Base-by-base conservation (phyloP, 2,888 invertebrate species). In the Orgyia antiqua region DNA sequence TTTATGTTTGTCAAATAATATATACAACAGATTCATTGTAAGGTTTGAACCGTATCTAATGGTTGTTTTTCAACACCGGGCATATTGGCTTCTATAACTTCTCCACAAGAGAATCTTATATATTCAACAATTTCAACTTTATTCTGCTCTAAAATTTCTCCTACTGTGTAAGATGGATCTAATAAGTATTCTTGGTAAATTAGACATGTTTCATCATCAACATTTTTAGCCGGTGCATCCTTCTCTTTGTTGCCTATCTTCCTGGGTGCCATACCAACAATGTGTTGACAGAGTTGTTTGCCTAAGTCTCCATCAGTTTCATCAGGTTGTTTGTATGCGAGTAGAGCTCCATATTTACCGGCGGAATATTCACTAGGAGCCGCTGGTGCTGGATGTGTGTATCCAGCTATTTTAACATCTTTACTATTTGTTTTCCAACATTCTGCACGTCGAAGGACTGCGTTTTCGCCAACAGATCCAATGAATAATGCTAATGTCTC, bases 381-480 rank as follows among this genome's bases (percentile, higher is more conserved):
- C 6, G 83, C 47, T 1, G 90, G 88, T 5, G 93, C 88, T 0
- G 96, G 95, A 83, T 98, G 97, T 0, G 95, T 92, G 61, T 91
- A 94, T 15, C 93, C 93, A 34, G 90, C 76, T 9, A 97, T 78
- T 45, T 72, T 76, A 1, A 86, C 69, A 37, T 80, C 82, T 13
- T 65, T 65, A 26, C 34, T 58, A 39, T 86, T 84, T 0, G 89
- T 89, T 66, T 90, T 92, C 70, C 94, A 89, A 64, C 93, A 93
- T 20, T 94, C 86, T 0, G 95, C 97, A 38, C 97, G 88, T 30
- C 92, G 88, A 4, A 96, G 75, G 2, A 89, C 80, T 23, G 98
- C 94, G 76, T 98, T 98, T 79, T 98, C 98, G 1, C 98, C 97
- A 3, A 98, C 89, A 31, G 89, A 89, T 2, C 97, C 97, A 54